Evolutionary conservation across 1,140 invertebrate genomes (phyloP).

Genomic region (Drosophila subobscura): DNA sequence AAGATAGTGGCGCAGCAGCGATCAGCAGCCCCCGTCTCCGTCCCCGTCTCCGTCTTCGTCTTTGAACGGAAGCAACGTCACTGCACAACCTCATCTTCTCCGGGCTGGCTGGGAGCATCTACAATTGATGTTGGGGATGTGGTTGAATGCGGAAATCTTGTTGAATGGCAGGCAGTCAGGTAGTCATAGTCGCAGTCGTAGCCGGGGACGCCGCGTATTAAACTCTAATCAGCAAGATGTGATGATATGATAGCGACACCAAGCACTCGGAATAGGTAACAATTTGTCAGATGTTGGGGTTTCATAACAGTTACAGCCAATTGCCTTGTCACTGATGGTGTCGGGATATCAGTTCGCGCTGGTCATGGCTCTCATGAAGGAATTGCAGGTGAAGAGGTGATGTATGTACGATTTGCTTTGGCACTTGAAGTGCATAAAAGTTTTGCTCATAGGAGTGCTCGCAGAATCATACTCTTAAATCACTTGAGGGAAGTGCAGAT

Average conservation of each 20-base stretch:
- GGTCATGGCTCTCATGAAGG: constrained; percentile 22
- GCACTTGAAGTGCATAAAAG: no score
- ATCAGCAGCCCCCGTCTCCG: background rate
- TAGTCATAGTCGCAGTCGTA: no score
- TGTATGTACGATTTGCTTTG: constrained; percentile 21
- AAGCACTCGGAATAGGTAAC: constrained; percentile 47
- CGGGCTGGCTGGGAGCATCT: constrained; percentile 19
- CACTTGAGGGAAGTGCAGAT: no score
- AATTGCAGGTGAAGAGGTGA: constrained; percentile 38
- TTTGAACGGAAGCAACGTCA: constrained; percentile 56
- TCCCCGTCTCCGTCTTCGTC: constrained; percentile 10
- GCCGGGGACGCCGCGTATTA: constrained; percentile 46
- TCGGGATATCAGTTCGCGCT: constrained; percentile 34
- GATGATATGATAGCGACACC: constrained; percentile 63
- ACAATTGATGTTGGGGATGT: constrained; percentile 48
- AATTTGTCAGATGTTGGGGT: constrained; percentile 66
- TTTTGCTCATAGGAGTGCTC: no score
- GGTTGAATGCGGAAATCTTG: constrained; percentile 68
- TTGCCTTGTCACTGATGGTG: constrained; percentile 54
- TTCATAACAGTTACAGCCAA: constrained; percentile 67
- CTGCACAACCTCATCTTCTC: constrained; percentile 33
- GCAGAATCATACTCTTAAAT: no score
- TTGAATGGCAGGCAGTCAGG: constrained; percentile 45
- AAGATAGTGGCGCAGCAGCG: background rate
- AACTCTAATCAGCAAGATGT: constrained; percentile 69